Evolutionary conservation across 2,888 invertebrate genomes (phyloP), one percentile per base, ranked within the genome.

Genomic region (Drosophila nr. medialis): DNA sequence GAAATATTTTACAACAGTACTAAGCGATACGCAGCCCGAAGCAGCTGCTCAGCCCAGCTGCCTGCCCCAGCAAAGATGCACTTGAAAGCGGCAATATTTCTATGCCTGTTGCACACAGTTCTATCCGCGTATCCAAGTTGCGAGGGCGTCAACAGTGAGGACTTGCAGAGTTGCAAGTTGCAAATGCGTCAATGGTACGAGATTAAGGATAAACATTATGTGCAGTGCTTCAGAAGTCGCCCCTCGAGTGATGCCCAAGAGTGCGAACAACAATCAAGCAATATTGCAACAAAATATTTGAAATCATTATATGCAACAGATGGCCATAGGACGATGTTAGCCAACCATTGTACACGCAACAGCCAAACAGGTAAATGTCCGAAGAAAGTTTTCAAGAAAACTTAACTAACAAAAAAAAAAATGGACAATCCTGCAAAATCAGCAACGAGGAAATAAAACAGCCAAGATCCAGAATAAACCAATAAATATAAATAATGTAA

Each of bases 371-470:
- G 30, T 30, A 2, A 8, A 8, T 30, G 30, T 30, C 0, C 0
- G 30, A 8, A 2, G 8, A 30, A 0, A 0, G 10, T 0, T 30
- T 30, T 8, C 8, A 0, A 0, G 30, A 0, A 1, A 30, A 30
- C 30, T 29, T 29, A 7, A 30, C 30, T 10, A 30, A 10, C 7
- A 30, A 10, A 2, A 10, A 2, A 10, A 2, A 30, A 30, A 30
- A 0, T 2, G 10, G 10, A 30, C 10, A 30, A 30, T 10, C 30
- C 30, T 30, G 10, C 30, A 30, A 30, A 10, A 30, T 30, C 30
- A 2, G 10, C 10, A 30, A 30, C 10, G 30, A 0, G 10, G 30
- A 15, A 36, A 36, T 36, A 15, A 6, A 15, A 6, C 5, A 36
- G 34, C 13, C 15, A 36, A 36, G 15, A 36, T 36, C 15, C 6